Evolutionary conservation across 2,113 vertebrate genomes (phyloP).

Genomic region (Lathamus discolor): DNA sequence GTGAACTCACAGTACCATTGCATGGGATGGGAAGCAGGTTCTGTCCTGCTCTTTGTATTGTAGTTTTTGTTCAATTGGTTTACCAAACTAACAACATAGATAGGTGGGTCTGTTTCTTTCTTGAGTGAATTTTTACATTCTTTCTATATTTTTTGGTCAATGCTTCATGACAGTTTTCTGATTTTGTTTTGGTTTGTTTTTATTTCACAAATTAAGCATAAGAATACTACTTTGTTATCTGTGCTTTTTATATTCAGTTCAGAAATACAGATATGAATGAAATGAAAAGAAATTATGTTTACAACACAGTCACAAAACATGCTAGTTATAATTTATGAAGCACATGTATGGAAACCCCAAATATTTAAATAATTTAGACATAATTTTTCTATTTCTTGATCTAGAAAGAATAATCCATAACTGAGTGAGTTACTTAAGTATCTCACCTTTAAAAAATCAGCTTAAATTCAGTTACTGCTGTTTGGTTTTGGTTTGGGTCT

Average conservation of each 20-base stretch:
- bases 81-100: neutral
- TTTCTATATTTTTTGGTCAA: neutral
- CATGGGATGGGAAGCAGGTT: neutral
- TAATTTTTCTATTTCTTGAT: neutral
- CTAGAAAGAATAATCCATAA: neutral
- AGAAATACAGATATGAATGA: neutral
- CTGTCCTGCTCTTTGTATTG: neutral
- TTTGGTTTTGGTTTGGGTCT: neutral
- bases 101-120: neutral
- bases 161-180: rapidly evolving
- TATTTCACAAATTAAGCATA: neutral
- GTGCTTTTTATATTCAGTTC: neutral
- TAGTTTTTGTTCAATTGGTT: neutral
- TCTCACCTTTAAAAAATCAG: neutral
- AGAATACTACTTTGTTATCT: neutral
- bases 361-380: neutral
- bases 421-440: neutral
- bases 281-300: neutral
- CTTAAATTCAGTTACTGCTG: neutral
- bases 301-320: neutral
- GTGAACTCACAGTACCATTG: neutral
- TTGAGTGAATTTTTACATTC: neutral
- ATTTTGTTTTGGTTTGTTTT: neutral
- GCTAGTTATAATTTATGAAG: neutral
- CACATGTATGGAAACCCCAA: neutral